These are phyloP conservation scores for Melanerpes formicivorus DNA, from an alignment of 2,113 vertebrate species.

Conservation along the genomic window DNA sequence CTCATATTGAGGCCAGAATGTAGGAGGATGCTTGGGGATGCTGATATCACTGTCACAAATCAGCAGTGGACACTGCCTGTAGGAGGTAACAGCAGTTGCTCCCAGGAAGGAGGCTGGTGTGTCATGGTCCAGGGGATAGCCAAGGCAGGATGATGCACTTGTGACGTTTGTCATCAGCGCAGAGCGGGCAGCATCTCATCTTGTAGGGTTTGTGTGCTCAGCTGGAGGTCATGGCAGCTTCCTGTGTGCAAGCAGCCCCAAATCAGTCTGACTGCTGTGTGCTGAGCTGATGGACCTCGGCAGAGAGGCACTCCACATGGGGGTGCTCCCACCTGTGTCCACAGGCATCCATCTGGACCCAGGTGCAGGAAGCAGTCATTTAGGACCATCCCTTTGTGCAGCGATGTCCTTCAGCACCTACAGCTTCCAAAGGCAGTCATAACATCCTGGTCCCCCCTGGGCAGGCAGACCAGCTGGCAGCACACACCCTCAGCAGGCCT, in stretches of 20 bases:
- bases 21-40: neutral
- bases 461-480: accelerated
- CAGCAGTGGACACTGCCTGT: neutral
- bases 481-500: neutral
- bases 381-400: neutral
- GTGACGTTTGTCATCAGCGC: neutral
- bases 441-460: accelerated
- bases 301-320: accelerated
- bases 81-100: neutral
- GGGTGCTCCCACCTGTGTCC: accelerated
- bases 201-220: neutral
- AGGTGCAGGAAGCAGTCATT: neutral
- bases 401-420: neutral
- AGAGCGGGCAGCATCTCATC: neutral
- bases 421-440: neutral
- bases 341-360: accelerated
- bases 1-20: neutral
- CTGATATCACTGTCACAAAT: neutral
- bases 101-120: neutral
- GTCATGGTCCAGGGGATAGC: neutral
- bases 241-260: accelerated
- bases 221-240: neutral
- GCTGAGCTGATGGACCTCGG: neutral
- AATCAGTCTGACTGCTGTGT: neutral
- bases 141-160: neutral